Evolutionary conservation across 2,113 vertebrate genomes (phyloP).

Genomic region (Mesembrinibis cayennensis): DNA sequence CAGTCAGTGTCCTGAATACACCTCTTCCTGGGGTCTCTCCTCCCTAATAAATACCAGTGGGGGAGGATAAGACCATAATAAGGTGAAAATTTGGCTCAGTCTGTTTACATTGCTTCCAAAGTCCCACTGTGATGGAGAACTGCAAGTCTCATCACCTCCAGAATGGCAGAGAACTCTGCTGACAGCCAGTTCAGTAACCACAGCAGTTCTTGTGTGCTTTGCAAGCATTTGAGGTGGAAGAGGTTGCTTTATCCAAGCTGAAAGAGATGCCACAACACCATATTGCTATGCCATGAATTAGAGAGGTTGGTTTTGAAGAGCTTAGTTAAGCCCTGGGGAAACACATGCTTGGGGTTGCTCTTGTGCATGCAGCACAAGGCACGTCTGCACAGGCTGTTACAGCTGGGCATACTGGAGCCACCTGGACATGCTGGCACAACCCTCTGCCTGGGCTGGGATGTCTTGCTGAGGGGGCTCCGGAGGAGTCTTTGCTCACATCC

Average conservation of each 20-base stretch:
- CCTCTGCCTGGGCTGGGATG: neutral
- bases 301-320: neutral
- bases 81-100: neutral
- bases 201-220: neutral
- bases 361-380: neutral
- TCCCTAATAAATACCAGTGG: neutral
- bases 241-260: neutral
- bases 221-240: neutral
- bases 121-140: neutral
- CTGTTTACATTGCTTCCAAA: neutral
- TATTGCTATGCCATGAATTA: neutral
- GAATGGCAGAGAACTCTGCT: neutral
- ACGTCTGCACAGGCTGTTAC: neutral
- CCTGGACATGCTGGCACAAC: neutral
- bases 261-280: neutral
- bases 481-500: neutral
- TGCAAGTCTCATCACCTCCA: neutral
- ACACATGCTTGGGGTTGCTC: neutral
- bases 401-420: neutral
- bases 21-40: neutral
- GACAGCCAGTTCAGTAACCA: neutral
- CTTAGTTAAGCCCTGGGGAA: neutral
- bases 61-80: neutral
- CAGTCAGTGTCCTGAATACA: neutral
- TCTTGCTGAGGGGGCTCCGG: neutral